Evolutionary conservation across 1,140 invertebrate species (phyloP).

Genomic region (Drosophila micromelanica): DNA sequence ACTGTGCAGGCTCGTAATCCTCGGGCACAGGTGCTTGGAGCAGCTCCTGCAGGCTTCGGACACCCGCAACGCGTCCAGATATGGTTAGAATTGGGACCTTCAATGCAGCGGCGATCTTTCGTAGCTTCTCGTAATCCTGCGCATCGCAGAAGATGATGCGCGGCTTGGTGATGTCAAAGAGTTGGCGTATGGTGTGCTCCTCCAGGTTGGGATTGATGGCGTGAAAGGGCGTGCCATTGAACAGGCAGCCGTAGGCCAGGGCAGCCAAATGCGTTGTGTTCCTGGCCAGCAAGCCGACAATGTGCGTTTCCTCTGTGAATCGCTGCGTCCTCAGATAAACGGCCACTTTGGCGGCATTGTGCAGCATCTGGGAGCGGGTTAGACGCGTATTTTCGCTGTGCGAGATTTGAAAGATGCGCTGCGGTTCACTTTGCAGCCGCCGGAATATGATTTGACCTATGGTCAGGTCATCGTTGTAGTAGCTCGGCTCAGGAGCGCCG

Average conservation of each 20-base stretch:
- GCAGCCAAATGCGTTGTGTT: conserved; percentile 70
- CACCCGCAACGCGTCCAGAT: conserved; percentile 43
- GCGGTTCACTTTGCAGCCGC: conserved; percentile 55
- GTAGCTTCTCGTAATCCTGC: conserved; percentile 54
- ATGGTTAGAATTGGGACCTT: conserved; percentile 53
- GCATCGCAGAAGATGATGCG: conserved; percentile 76
- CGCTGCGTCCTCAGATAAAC: conserved; percentile 52
- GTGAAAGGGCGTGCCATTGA: conserved; percentile 78
- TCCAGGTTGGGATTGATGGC: conserved; percentile 67
- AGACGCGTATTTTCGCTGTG: conserved; percentile 69
- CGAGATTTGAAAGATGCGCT: conserved; percentile 72
- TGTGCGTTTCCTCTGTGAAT: conserved; percentile 52
- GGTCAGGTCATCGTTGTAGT: conserved; percentile 64
- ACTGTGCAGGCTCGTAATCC: conserved; percentile 47
- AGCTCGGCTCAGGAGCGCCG: conserved; percentile 45
- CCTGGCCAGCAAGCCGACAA: conserved; percentile 66
- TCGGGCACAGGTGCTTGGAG: conserved; percentile 52
- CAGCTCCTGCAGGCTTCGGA: conserved; percentile 53
- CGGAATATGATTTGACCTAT: conserved; percentile 66
- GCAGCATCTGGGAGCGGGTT: conserved; percentile 60
- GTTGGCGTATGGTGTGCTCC: conserved; percentile 57
- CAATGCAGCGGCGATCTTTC: conserved; percentile 39
- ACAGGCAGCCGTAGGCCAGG: conserved; percentile 68
- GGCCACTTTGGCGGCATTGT: conserved; percentile 57
- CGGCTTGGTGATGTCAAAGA: conserved; percentile 70